These are phyloP conservation scores for Taurulus bubalis DNA, from an alignment of 2,113 vertebrate species.

Conservation along the genomic window DNA sequence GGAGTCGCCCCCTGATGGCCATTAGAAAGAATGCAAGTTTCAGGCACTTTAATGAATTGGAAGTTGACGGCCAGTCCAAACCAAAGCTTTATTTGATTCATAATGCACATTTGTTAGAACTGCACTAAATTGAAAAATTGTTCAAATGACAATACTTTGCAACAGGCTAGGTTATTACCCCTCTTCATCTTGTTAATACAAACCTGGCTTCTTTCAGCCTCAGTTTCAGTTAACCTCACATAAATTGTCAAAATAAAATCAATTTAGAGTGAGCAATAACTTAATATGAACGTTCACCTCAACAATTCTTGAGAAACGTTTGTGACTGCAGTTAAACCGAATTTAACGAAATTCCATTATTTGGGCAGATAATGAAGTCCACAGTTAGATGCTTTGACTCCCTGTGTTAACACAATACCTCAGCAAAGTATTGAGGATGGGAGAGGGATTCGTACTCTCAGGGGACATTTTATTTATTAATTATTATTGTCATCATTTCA, in stretches of 20 bases:
- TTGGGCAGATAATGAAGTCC: background rate
- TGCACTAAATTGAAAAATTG: background rate
- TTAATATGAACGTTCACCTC: background rate
- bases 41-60: too few relatives aligned
- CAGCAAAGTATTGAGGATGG: background rate
- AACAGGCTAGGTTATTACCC: background rate
- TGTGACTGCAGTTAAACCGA: background rate
- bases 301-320: background rate
- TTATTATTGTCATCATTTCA: too few relatives aligned
- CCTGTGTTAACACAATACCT: conserved; percentile 10
- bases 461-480: conserved; percentile 18
- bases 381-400: conserved; percentile 3
- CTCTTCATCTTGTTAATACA: background rate
- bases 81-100: background rate
- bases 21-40: too few relatives aligned
- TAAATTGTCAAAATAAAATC: background rate
- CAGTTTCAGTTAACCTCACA: background rate
- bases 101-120: background rate
- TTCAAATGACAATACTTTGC: background rate
- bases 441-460: conserved; percentile 1
- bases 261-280: background rate
- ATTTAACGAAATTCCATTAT: background rate
- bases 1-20: too few relatives aligned
- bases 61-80: too few relatives aligned
- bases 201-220: background rate